A percentile compares a stretch with the other conserved stretches of the same genome.
Evolutionary conservation across 2,888 invertebrate species (phyloP).

Genomic region (Platycnemis pennipes): DNA sequence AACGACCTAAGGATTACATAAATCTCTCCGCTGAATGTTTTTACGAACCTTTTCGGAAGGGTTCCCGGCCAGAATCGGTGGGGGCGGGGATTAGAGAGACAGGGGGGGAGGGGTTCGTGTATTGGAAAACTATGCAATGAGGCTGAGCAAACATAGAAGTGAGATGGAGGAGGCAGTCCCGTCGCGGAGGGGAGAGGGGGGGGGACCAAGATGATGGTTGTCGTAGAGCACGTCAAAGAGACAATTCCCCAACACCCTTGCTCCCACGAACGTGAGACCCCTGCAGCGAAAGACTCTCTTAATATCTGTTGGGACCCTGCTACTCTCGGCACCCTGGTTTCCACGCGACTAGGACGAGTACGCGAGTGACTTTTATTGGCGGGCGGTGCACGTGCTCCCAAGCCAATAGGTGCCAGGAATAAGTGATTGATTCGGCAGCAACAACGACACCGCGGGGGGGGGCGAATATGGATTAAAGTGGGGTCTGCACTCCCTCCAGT

Average conservation of each 20-base stretch:
- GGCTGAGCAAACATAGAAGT: not conserved
- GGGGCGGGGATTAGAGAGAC: not conserved
- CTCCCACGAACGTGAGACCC: not conserved
- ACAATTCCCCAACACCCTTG: not conserved
- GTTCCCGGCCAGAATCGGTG: not conserved
- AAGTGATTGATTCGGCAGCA: not conserved
- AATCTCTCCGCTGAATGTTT: not conserved
- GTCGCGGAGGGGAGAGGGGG: not conserved
- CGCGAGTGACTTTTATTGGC: not conserved
- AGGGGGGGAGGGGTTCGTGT: not conserved
- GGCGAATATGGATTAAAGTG: not conserved
- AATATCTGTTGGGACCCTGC: not conserved
- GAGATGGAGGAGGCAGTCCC: not conserved
- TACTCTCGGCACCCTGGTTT: not conserved
- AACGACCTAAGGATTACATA: not conserved
- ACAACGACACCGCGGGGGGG: not conserved
- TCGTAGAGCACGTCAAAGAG: not conserved
- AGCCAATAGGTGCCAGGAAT: not conserved
- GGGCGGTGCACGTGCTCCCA: not conserved
- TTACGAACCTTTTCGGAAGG: not conserved
- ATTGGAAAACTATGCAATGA: not conserved
- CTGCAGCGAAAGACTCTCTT: not conserved
- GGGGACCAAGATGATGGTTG: not conserved
- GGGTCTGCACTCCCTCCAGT: not conserved
- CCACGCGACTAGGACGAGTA: not conserved